These are phyloP conservation scores for Sepiola atlantica DNA, from an alignment of 2,888 invertebrate genomes.

Conservation along the genomic window DNA sequence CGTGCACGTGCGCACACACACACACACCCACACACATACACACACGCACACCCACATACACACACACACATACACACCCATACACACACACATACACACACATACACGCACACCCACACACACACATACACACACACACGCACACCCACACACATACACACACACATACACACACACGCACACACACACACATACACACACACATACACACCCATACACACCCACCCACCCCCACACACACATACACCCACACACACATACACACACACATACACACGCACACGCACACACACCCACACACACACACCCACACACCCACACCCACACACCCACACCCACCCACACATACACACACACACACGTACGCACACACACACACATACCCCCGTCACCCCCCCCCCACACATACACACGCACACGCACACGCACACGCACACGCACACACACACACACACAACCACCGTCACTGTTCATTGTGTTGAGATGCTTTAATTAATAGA, in stretches of 20 bases:
- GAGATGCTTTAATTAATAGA: not conserved
- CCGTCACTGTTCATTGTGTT: not conserved
- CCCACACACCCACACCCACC: not conserved
- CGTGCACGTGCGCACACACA: no score
- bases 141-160: not conserved
- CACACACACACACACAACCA: conserved; percentile 4
- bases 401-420: not conserved
- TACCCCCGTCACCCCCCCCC: not conserved
- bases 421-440: not conserved
- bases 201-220: not conserved
- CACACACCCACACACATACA: no score
- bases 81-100: not conserved
- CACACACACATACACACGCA: not conserved
- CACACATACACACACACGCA: not conserved
- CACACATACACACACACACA: not conserved
- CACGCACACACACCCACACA: not conserved
- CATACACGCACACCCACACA: not conserved
- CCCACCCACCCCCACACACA: not conserved
- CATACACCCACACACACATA: not conserved
- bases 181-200: not conserved
- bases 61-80: not conserved
- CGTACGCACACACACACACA: not conserved
- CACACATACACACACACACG: not conserved
- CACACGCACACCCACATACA: not conserved
- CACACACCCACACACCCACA: not conserved